Base-by-base conservation (phyloP, 2,113 vertebrate genomes). In the Tor tambroides region DNA sequence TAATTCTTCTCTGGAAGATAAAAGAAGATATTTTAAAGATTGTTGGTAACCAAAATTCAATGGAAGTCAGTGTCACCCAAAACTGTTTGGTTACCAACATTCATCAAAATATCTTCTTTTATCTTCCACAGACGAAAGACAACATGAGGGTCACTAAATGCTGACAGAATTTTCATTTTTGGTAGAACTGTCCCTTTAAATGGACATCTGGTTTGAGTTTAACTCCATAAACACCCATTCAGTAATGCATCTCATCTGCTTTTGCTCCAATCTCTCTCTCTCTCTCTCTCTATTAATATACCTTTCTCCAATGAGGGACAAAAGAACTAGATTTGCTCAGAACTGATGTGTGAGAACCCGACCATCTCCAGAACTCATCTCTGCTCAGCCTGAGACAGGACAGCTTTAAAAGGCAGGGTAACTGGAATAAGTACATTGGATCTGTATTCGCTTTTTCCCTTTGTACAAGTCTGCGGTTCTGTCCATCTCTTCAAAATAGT, bases 351-450 rank as follows among this genome's bases (percentile, higher is more conserved):
- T 81, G 84, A 61, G 54, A 75, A 86, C 91, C 92, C 92, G 91
- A 91, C 92, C 93, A 93, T 94, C 94, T 94, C 93, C 91, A 91
- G 91, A 94, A 92, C 86, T 49, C 89, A 93, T 90, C 61, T 84
- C 91, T 88, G 91, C 92, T 91, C 80, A 92, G 88, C 88, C 82
- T 46, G 88, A 65, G 88, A 74, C 77, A 89, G 90, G 65, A 85
- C 87, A 51, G 4, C 14, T 78, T 15, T 41, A 63, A 71, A 78
- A 38, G 17, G 30, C 71, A 74, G 32, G 6, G 10, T 32, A 87
- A 87, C 21, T 21, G 7, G 32, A 67, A 51, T 12, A 32, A 81
- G 69, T 77, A 59, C 28, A 76, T 46, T 12, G n/a, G 69, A 59
- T 79, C 86, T 87, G 71, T 77, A 74, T 59, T 75, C 61, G 0